Evolutionary conservation across 1,140 invertebrate species (phyloP), one percentile per base, ranked within the genome.

Genomic region (Hypothenemus hampei): DNA sequence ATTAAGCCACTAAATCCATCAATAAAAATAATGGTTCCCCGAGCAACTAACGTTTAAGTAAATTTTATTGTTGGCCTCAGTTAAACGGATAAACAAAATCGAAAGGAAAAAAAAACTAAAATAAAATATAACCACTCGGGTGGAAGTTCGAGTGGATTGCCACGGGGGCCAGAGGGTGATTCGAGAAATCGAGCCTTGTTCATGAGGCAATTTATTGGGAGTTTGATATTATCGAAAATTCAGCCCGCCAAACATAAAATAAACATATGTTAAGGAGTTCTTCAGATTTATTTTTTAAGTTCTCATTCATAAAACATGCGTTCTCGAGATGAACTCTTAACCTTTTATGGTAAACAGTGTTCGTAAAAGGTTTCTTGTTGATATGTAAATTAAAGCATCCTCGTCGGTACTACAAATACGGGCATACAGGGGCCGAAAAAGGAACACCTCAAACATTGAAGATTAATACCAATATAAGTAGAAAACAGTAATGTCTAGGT

Each of bases 241-340:
- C 11, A 3, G n/a, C 16, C 35, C 8, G 16, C n/a, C 35, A 15
- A 6, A 16, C 35, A 37, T 37, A 37, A 37, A 37, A 37, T 37
- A 37, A 37, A 37, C 35, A 37, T 37, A 16, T 37, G 35, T 37
- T 37, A 37, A n/a, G n/a, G n/a, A n/a, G n/a, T n/a, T n/a, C n/a
- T n/a, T n/a, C n/a, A n/a, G n/a, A n/a, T n/a, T n/a, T n/a, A n/a
- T n/a, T 31, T 8, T 31, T 13, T 11, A 37, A 37, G 35, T 8
- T 7, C 35, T 37, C 35, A 37, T 37, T 7, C 35, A 37, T 37
- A 37, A 37, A 37, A 37, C 35, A 37, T 37, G 8, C 11, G 8
- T n/a, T n/a, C 15, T 15, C 10, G 18, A 37, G 35, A 16, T 16
- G 18, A 37, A 37, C 35, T 37, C 18, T 37, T n/a, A 37, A 37